Evolutionary conservation across 2,797 vertebrate genomes (phyloP).

Genomic region (Dromococcyx pavoninus): DNA sequence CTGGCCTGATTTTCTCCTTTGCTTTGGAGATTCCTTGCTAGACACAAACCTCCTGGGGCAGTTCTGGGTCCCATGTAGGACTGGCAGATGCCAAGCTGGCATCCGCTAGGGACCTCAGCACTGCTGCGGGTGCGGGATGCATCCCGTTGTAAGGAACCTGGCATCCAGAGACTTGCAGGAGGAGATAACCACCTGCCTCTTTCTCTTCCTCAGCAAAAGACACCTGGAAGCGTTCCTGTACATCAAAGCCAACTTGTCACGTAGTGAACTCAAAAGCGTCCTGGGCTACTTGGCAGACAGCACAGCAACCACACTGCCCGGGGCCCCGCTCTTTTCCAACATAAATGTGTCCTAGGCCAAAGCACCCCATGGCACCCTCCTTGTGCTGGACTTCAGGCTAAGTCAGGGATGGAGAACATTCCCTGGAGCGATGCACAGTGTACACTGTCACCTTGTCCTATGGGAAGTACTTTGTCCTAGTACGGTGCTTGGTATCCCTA

Average conservation of each 20-base stretch:
- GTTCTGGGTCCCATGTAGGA: not conserved
- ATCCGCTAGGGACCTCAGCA: accelerated
- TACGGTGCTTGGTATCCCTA: not conserved
- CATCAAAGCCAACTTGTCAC: slow-evolving; percentile 82
- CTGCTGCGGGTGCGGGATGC: accelerated
- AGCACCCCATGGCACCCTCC: not conserved
- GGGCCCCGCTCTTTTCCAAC: slow-evolving; percentile 66
- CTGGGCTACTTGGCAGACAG: slow-evolving; percentile 76
- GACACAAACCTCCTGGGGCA: not conserved
- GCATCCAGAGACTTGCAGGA: accelerated
- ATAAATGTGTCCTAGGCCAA: slow-evolving; percentile 64
- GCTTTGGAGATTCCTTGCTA: not conserved
- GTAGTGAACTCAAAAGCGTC: slow-evolving; percentile 74
- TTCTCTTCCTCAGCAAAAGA: slow-evolving; percentile 74
- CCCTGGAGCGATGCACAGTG: accelerated
- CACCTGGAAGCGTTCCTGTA: slow-evolving; percentile 83
- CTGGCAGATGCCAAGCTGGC: not conserved
- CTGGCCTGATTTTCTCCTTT: not conserved
- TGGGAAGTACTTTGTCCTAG: not conserved
- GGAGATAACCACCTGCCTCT: not conserved
- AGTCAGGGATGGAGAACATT: not conserved
- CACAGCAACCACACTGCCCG: not conserved
- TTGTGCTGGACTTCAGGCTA: not conserved
- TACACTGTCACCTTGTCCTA: not conserved
- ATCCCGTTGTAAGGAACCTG: not conserved